Evolutionary conservation across 2,113 vertebrate genomes (phyloP).

Genomic region (Orthochromis indermauri): DNA sequence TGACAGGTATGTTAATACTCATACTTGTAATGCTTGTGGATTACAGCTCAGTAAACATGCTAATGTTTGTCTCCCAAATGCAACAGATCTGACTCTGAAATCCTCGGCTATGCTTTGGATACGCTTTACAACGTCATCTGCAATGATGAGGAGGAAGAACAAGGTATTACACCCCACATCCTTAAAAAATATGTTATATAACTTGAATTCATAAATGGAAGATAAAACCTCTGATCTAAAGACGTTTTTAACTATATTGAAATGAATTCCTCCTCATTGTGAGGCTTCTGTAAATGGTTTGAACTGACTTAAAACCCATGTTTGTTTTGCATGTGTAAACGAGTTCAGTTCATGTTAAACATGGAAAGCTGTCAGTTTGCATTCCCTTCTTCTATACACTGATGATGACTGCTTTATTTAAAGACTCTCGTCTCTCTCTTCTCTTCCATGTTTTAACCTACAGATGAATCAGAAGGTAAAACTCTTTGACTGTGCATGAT

Average conservation of each 20-base stretch:
- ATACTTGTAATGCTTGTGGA: background rate
- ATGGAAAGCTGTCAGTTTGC: background rate
- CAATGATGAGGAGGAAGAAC: constrained; percentile 93
- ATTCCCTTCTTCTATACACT: background rate
- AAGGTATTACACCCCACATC: constrained; percentile 70
- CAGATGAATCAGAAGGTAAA: constrained; percentile 99
- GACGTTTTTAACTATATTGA: background rate
- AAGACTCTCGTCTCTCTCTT: constrained; percentile 73
- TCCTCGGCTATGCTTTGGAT: constrained; percentile 96
- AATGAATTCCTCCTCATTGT: background rate
- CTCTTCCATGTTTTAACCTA: constrained; percentile 77
- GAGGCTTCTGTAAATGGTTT: background rate
- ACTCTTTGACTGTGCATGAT: constrained; percentile 69
- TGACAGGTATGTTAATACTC: constrained; percentile 76
- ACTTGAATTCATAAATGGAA: background rate
- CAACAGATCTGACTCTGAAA: constrained; percentile 92
- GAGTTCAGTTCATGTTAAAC: background rate
- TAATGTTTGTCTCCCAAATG: background rate
- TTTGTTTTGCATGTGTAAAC: constrained; percentile 16
- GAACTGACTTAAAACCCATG: background rate
- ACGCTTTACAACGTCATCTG: constrained; percentile 94
- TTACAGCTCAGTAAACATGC: background rate
- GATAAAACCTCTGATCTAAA: background rate
- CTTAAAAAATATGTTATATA: background rate
- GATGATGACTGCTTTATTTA: constrained; percentile 19